phyloP scores from a whole-genome alignment of 2,113 vertebrate species.

The Crocuta crocuta region DNA sequence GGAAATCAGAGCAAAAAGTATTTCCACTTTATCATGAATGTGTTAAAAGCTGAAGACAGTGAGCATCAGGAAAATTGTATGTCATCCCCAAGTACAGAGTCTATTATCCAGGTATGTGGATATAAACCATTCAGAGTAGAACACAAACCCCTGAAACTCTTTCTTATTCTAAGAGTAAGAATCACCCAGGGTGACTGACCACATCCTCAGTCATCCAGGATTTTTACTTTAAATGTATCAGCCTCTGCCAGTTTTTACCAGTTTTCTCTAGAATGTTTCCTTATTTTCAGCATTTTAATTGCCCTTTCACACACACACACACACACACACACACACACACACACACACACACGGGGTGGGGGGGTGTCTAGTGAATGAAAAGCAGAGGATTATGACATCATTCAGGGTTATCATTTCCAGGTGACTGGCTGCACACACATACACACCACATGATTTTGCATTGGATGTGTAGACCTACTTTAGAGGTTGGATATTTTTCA shows the following conservation, averaged over 20 bases:
- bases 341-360: not conserved
- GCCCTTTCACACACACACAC: not conserved
- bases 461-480: not conserved
- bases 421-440: not conserved
- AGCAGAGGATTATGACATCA: not conserved
- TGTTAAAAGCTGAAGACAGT: not conserved
- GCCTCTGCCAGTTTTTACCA: not conserved
- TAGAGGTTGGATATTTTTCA: not conserved
- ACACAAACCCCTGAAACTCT: not conserved
- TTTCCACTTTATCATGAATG: not conserved
- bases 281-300: conserved; percentile 28
- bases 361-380: not conserved
- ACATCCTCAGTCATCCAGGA: not conserved
- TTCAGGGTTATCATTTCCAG: not conserved
- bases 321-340: not conserved
- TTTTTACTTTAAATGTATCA: not conserved
- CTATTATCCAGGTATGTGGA: not conserved
- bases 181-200: not conserved
- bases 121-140: not conserved
- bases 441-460: not conserved
- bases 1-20: not conserved
- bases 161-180: not conserved
- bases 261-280: not conserved
- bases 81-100: not conserved
- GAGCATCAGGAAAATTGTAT: not conserved